Base-by-base conservation (phyloP, 2,113 vertebrate species). In the Chunga burmeisteri region DNA sequence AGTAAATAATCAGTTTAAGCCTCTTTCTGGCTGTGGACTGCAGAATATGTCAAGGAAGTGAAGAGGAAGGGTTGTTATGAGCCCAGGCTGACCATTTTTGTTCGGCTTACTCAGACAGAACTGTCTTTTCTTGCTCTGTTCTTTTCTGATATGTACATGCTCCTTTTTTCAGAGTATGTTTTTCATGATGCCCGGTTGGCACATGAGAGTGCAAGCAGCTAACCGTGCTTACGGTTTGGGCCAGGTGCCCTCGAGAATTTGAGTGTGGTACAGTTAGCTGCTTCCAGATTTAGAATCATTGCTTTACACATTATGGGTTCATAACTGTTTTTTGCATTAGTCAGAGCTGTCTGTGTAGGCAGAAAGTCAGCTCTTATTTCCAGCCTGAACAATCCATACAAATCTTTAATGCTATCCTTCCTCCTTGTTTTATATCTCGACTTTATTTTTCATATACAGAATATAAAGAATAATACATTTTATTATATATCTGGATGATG, bases 301-400 rank as follows among this genome's bases (percentile, higher is more conserved):
- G 32, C 71, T 59, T 12, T 40, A 20, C 27, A 6, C 14, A 0
- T 23, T 20, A 11, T 2, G 2, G 59, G 13, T 19, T 34, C 40
- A 5, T 15, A 21, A 26, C 50, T n/a, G 30, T 1, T 70, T 42
- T 50, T 55, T 53, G 53, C 30, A 4, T 73, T 56, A 66, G 52
- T 56, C 55, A 85, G 66, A 92, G 67, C 38, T 91, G 70, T 58
- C 65, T 44, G 47, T 15, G 19, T 20, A 62, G 65, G 8, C 53
- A 34, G 59, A 70, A 79, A 18, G 53, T 63, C 65, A 74, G 44
- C 30, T 75, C 55, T 83, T 16, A 3, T 0, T 6, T 38, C 38
- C 38, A 38, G 38, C 38, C 38, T 38, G 38, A 38, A 38, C 38
- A 38, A 38, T 38, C 38, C 38, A 38, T 38, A 38, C 38, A 38